phyloP scores from a whole-genome alignment of 2,888 invertebrate species.

The Actias luna region DNA sequence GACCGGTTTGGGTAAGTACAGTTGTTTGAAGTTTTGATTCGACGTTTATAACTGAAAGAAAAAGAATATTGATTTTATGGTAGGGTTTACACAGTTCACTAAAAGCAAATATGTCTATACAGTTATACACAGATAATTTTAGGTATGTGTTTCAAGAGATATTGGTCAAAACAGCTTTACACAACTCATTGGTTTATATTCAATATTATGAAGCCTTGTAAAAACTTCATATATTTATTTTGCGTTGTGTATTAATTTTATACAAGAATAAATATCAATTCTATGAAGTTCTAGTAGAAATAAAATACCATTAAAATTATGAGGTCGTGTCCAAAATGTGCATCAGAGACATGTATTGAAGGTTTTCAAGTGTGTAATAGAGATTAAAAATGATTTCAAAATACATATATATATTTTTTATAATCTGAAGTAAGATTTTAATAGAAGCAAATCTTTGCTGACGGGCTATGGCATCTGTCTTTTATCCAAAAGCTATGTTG shows the following conservation, averaged over 20 bases:
- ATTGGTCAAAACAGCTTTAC: background rate
- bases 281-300: no score
- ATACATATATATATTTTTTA: background rate
- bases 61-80: background rate
- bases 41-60: constrained; percentile 5
- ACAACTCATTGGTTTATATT: background rate
- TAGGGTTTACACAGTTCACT: constrained; percentile 18
- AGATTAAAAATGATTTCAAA: no score
- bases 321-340: no score
- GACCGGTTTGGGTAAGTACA: constrained; percentile 10
- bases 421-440: background rate
- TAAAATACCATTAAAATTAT: no score
- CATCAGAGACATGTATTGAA: no score
- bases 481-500: constrained; percentile 6
- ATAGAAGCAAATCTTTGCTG: constrained; percentile 10
- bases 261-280: no score
- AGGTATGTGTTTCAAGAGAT: background rate
- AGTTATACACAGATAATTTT: background rate
- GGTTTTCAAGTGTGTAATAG: no score
- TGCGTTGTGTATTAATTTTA: no score
- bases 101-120: background rate
- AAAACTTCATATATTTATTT: no score
- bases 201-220: no score
- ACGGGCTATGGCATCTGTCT: constrained; percentile 2
- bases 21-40: constrained; percentile 9